Evolutionary conservation across 2,888 invertebrate species (phyloP).

Genomic region (Ochropleura plecta): DNA sequence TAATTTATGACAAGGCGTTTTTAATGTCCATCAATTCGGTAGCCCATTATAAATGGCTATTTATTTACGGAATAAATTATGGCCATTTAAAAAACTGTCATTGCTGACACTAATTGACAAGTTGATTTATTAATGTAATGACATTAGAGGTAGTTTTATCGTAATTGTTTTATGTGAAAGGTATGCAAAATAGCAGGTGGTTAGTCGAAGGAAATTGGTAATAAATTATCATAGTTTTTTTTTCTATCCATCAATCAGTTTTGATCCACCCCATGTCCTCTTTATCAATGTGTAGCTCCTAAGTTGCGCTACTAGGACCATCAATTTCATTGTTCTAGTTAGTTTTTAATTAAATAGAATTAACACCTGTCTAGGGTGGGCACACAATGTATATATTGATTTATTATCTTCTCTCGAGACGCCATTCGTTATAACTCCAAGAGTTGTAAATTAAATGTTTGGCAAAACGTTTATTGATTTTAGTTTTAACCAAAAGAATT

Average conservation of each 20-base stretch:
- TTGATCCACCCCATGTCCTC: conserved; percentile 29
- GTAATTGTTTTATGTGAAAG: conserved; percentile 42
- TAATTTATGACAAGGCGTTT: conserved; percentile 57
- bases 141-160: conserved; percentile 43
- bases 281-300: conserved; percentile 27
- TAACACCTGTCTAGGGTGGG: conserved; percentile 16
- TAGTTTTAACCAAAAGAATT: no score
- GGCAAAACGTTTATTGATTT: neutral
- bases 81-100: conserved; percentile 55
- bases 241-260: conserved; percentile 40
- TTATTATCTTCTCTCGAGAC: neutral
- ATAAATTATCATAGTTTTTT: conserved; percentile 33
- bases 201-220: neutral
- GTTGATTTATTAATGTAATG: conserved; percentile 61
- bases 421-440: neutral
- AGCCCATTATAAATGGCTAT: conserved; percentile 56
- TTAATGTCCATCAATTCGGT: conserved; percentile 56
- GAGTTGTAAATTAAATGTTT: neutral
- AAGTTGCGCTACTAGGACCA: neutral
- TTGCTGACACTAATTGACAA: conserved; percentile 66
- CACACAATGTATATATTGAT: neutral
- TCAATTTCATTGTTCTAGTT: neutral
- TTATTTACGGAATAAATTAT: conserved; percentile 57
- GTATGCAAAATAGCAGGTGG: conserved; percentile 53
- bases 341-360: neutral